Conservation (phyloP, 2,797 vertebrate species). For the Alosa sapidissima region DNA sequence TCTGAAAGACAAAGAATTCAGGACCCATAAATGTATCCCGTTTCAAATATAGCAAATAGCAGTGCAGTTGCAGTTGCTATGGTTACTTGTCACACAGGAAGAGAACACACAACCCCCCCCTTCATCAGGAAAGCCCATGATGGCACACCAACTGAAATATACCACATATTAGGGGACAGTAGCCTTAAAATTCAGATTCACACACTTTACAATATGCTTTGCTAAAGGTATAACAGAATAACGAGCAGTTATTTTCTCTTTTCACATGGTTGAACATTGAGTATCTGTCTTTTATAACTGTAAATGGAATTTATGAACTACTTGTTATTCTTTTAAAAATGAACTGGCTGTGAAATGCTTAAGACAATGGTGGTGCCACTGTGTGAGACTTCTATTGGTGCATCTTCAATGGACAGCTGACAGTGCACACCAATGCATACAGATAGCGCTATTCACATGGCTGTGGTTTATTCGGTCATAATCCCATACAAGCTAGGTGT, state of each 20-base stretch:
- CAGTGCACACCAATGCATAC: not conserved
- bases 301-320: not conserved
- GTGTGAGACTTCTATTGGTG: not conserved
- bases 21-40: not conserved
- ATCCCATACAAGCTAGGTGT: not conserved
- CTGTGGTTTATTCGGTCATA: not conserved
- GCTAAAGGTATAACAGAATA: not conserved
- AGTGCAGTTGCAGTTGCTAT: not conserved
- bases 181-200: not conserved
- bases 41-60: not conserved
- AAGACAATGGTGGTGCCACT: not conserved
- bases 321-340: not conserved
- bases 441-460: not conserved
- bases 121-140: not conserved
- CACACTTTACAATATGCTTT: not conserved
- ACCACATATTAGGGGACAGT: not conserved
- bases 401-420: not conserved
- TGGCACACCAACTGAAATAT: not conserved
- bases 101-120: not conserved
- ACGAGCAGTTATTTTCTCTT: not conserved
- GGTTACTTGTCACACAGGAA: not conserved
- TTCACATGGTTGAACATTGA: not conserved
- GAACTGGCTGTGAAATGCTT: not conserved
- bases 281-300: not conserved
- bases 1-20: not conserved